These are phyloP conservation scores for Drosophila paulistorum DNA, from an alignment of 1,140 invertebrate genomes.

Conservation along the genomic window DNA sequence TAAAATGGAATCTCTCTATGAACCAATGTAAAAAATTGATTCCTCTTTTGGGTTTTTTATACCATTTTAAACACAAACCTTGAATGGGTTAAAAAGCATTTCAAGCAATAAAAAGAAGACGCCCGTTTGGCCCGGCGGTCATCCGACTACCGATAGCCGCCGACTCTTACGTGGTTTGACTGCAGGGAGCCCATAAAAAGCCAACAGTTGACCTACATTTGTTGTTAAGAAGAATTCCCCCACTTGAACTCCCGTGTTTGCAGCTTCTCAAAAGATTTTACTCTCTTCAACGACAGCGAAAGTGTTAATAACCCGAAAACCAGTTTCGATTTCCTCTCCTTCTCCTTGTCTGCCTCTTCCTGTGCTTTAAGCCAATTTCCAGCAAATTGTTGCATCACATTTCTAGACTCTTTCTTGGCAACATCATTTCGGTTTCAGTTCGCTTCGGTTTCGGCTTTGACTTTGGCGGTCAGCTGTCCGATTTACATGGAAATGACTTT, in stretches of 20 bases:
- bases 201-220: constrained; percentile 67
- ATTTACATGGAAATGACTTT: constrained; percentile 75
- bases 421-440: constrained; percentile 11
- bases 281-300: constrained; percentile 54
- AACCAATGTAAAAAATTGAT: neutral
- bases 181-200: constrained; percentile 29
- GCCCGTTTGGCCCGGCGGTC: neutral
- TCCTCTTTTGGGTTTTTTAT: neutral
- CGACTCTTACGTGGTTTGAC: constrained; percentile 7
- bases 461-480: constrained; percentile 68
- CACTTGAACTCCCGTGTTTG: neutral
- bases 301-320: constrained; percentile 77
- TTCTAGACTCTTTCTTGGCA: constrained; percentile 75
- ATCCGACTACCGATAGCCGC: constrained; percentile 2
- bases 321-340: constrained; percentile 38
- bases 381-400: constrained; percentile 62
- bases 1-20: neutral
- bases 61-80: neutral
- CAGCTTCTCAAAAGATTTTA: neutral
- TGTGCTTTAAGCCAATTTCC: neutral
- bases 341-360: neutral
- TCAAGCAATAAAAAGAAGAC: constrained; percentile 4
- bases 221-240: constrained; percentile 56
- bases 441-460: constrained; percentile 1
- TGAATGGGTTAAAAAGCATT: constrained; percentile 9